A percentile compares a stretch with the other conserved stretches of the same genome.
Conservation (phyloP, 2,113 vertebrate species). For the Ivindomyrus marchei region DNA sequence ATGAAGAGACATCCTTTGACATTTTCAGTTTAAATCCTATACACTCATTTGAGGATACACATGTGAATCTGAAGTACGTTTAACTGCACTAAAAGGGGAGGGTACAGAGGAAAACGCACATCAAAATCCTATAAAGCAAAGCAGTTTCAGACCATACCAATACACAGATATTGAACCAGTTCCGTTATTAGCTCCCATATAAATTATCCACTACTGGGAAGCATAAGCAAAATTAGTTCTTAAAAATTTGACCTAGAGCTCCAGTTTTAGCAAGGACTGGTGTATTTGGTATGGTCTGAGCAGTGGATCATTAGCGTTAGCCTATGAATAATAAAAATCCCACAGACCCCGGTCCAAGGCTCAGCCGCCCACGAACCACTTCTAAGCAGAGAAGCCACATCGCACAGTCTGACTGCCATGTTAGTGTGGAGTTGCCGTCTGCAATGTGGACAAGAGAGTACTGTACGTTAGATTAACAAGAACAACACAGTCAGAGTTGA, state of each 20-base stretch:
- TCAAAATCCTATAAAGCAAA: slow-evolving; percentile 6
- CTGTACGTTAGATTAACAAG: slow-evolving; percentile 82
- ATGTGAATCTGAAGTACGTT: neutral
- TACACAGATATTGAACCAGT: slow-evolving; percentile 17
- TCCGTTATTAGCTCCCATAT: neutral
- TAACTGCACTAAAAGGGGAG: neutral
- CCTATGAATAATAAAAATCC: slow-evolving; percentile 76
- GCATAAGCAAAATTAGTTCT: neutral
- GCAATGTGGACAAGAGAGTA: slow-evolving; percentile 95
- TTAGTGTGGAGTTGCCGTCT: slow-evolving; percentile 97
- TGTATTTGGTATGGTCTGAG: slow-evolving; percentile 85
- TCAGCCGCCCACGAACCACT: slow-evolving; percentile 99
- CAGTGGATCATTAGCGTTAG: slow-evolving; percentile 54
- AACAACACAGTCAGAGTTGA: slow-evolving; percentile 69
- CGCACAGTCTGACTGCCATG: slow-evolving; percentile 99
- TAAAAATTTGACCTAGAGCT: neutral
- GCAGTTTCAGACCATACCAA: slow-evolving; percentile 47
- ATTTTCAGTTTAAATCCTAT: slow-evolving; percentile 12
- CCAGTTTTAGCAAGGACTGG: neutral
- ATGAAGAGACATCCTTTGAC: slow-evolving; percentile 48
- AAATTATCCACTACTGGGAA: slow-evolving; percentile 3
- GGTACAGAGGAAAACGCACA: neutral
- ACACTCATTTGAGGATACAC: neutral
- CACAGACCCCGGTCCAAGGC: slow-evolving; percentile 99
- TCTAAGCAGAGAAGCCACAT: slow-evolving; percentile 99